phyloP scores from a whole-genome alignment of 2,113 vertebrate species.

The Bubo bubo region DNA sequence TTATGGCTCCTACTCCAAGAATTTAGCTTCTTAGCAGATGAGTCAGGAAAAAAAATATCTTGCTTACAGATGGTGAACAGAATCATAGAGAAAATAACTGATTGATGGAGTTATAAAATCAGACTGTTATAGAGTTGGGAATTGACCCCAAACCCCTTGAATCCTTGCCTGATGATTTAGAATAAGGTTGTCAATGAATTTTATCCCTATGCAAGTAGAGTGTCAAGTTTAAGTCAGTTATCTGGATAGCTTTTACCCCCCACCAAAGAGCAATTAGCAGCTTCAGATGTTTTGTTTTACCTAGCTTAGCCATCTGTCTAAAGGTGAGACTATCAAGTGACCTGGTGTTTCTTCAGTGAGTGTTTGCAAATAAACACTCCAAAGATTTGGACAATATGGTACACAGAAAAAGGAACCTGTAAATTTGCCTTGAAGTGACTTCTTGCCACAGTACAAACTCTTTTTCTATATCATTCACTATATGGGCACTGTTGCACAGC shows the following conservation, averaged over 20 bases:
- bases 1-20: neutral
- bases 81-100: neutral
- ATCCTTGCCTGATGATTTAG: neutral
- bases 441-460: neutral
- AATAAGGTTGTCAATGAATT: neutral
- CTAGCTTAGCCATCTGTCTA: neutral
- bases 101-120: neutral
- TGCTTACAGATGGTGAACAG: neutral
- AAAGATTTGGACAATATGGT: neutral
- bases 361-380: neutral
- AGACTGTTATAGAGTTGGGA: neutral
- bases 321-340: neutral
- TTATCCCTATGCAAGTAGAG: neutral
- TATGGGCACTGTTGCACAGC: neutral
- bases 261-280: neutral
- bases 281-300: neutral
- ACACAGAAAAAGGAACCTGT: neutral
- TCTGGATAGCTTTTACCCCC: neutral
- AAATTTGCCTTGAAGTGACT: neutral
- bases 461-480: neutral
- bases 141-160: neutral
- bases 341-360: neutral
- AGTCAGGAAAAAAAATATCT: neutral
- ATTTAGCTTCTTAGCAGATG: neutral
- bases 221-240: neutral